Conservation (phyloP, 2,888 invertebrate genomes). For the Papilio gigon region DNA sequence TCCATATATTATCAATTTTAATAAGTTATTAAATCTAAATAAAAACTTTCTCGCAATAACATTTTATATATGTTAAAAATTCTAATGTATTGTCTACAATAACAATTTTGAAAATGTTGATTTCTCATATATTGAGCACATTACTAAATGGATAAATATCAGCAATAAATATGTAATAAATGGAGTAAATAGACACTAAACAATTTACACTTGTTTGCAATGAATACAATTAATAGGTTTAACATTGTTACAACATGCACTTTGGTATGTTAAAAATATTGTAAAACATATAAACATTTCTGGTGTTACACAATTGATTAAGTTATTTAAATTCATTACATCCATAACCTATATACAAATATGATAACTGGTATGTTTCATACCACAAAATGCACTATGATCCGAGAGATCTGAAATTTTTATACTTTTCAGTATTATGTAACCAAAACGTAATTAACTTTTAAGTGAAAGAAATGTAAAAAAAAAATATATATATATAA, state of each 20-base stretch:
- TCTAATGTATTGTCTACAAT: constrained; percentile 20
- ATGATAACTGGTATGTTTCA: constrained; percentile 50
- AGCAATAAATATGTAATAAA: constrained; percentile 9
- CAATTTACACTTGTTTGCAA: constrained; percentile 15
- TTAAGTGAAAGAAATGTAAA: constrained; percentile 17
- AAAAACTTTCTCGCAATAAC: constrained; percentile 27
- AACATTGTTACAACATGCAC: constrained; percentile 34
- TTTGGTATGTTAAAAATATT: constrained; percentile 37
- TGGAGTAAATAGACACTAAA: constrained; percentile 16
- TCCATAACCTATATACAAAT: constrained; percentile 54
- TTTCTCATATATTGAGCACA: constrained; percentile 16
- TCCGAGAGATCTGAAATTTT: constrained; percentile 24
- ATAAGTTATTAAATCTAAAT: constrained; percentile 39
- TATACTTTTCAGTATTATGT: constrained; percentile 26
- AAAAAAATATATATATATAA: constrained; percentile 12
- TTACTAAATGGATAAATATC: constrained; percentile 4
- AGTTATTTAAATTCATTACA: constrained; percentile 44
- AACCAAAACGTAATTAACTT: constrained; percentile 7
- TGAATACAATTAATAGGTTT: constrained; percentile 26
- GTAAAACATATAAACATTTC: constrained; percentile 28
- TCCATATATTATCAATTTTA: constrained; percentile 26
- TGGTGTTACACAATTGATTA: constrained; percentile 32
- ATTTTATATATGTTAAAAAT: constrained; percentile 26
- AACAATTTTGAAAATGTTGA: constrained; percentile 14
- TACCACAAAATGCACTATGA: constrained; percentile 44